Base-by-base conservation (phyloP, 2,888 invertebrate genomes). In the Drosophila putrida region DNA sequence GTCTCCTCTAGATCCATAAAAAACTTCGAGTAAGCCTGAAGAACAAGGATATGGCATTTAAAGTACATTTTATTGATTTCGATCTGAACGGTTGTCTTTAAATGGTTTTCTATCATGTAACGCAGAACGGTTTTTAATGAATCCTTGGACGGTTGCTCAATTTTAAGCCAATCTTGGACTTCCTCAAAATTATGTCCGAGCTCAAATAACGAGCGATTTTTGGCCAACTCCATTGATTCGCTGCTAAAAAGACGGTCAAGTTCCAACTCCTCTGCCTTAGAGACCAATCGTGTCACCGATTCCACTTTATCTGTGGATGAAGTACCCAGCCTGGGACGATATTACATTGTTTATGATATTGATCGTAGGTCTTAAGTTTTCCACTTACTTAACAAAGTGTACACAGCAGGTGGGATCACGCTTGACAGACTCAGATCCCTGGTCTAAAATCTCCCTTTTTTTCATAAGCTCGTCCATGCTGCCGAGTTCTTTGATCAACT, bases 11-110 rank as follows among this genome's bases (percentile, higher is more conserved):
- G 49, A 35, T 90, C 77, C 73, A 80, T 78, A 51, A 91, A 91
- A 63, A 82, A 91, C 6, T 81, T 78, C 0, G 91, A 91, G 62
- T 91, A 91, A 11, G 82, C 81, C 55, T 90, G 91, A 53, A 92
- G 57, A 1, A 91, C 90, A 46, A 88, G 63, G 55, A 89, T 68
- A 68, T 91, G 90, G 31, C 90, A 91, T 50, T 88, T 82, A 41
- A 90, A 90, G 25, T 73, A 76, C 65, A 78, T 71, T 4, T 75
- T 68, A 28, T 72, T 64, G 8, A 86, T 88, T 0, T 78, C 69
- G 4, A 86, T 71, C 41, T 76, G 73, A 0, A 88, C 61, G 9
- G 69, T 76, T 33, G 89, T 78, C 62, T 70, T 82, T 0, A 63
- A 35, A 41, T 88, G 80, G 2, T 49, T 71, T 9, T 86, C 80